Conservation (phyloP, 2,113 vertebrate species). For the Tinamus guttatus region DNA sequence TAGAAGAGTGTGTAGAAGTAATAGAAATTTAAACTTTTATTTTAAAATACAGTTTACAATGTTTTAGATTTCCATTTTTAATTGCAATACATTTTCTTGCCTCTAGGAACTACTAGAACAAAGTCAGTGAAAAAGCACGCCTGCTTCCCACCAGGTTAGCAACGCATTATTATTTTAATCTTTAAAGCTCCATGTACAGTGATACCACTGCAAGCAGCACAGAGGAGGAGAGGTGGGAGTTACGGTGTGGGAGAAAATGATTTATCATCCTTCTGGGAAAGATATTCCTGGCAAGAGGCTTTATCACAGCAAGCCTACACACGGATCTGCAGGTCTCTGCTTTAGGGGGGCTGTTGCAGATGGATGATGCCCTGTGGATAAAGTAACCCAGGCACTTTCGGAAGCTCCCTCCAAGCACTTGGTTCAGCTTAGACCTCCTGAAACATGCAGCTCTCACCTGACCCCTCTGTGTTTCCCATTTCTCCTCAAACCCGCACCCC, state of each 20-base stretch:
- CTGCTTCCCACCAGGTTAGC: not conserved
- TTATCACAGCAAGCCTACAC: conserved; percentile 2
- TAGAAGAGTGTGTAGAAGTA: not conserved
- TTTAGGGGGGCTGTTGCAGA: not conserved
- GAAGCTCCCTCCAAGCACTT: not conserved
- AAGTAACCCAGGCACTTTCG: not conserved
- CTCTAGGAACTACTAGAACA: not conserved
- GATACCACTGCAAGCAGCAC: not conserved
- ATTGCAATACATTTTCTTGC: not conserved
- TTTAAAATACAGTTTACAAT: not conserved
- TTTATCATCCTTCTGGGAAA: not conserved
- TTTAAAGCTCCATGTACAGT: not conserved
- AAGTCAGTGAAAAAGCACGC: not conserved
- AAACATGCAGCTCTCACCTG: not conserved
- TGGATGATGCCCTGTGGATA: not conserved
- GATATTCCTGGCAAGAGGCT: conserved; percentile 15
- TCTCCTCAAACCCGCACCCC: not conserved
- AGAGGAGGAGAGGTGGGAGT: conserved; percentile 45
- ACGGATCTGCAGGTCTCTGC: not conserved
- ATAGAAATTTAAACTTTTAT: not conserved
- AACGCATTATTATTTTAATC: not conserved
- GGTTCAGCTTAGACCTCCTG: not conserved
- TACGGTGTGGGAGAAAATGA: not conserved
- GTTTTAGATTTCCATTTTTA: not conserved
- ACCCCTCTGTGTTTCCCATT: not conserved